Evolutionary conservation across 2,113 vertebrate species (phyloP).

Genomic region (Corvus hawaiiensis): DNA sequence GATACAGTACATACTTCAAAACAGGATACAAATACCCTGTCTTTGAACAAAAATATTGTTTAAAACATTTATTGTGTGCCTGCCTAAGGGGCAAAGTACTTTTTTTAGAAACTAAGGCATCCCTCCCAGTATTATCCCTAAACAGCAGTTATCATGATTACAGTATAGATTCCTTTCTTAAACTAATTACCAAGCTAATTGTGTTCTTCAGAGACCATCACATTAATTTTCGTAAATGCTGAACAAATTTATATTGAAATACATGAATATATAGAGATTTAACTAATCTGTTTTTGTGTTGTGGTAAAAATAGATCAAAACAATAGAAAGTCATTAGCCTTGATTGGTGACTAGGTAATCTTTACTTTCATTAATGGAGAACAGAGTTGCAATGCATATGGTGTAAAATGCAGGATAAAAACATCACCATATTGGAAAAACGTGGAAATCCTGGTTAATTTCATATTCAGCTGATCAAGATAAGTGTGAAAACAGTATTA

Average conservation of each 20-base stretch:
- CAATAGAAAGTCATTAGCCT: slow-evolving; percentile 11
- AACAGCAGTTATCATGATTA: slow-evolving; percentile 42
- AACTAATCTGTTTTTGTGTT: neutral
- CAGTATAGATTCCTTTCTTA: slow-evolving; percentile 19
- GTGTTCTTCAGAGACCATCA: slow-evolving; percentile 25
- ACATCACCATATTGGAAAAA: slow-evolving; percentile 7
- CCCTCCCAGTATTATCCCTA: neutral
- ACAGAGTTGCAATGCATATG: slow-evolving; percentile 8
- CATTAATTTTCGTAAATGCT: slow-evolving; percentile 16
- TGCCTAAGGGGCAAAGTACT: neutral
- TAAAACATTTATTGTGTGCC: neutral
- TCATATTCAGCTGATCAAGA: slow-evolving; percentile 12
- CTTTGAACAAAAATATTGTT: neutral
- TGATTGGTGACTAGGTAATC: neutral
- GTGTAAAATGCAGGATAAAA: slow-evolving; percentile 15
- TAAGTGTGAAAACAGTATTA: slow-evolving; percentile 29
- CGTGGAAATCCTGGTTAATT: slow-evolving; percentile 2
- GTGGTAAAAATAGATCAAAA: slow-evolving; percentile 29
- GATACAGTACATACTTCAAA: neutral
- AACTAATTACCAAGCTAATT: slow-evolving; percentile 52
- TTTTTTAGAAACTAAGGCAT: slow-evolving; percentile 13
- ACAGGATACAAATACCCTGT: neutral
- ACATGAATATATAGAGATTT: neutral
- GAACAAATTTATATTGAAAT: slow-evolving; percentile 10
- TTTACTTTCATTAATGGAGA: slow-evolving; percentile 27